Evolutionary conservation across 2,888 invertebrate species (phyloP).

Genomic region (Eumerus sabulonum): DNA sequence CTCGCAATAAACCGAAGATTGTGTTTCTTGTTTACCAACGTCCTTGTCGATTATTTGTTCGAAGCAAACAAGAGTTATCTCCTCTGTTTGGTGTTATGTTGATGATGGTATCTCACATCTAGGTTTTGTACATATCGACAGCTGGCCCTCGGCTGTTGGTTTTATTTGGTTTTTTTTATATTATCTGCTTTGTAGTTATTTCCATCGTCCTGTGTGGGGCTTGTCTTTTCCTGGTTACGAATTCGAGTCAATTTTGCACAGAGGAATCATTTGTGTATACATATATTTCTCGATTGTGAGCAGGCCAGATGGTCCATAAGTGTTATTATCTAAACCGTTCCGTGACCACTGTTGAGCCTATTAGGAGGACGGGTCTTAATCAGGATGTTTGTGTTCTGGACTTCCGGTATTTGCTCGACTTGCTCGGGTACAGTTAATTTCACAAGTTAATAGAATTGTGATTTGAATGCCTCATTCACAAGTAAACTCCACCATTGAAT

Average conservation of each 20-base stretch:
- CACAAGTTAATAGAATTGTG: too few relatives aligned
- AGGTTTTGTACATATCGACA: too few relatives aligned
- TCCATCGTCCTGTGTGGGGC: background rate
- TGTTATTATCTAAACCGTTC: background rate
- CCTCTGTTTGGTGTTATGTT: background rate
- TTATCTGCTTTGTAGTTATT: background rate
- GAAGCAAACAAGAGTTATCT: background rate
- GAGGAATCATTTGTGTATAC: background rate
- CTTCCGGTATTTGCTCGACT: too few relatives aligned
- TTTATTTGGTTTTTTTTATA: too few relatives aligned
- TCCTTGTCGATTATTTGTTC: constrained; percentile 6
- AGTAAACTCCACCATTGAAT: too few relatives aligned
- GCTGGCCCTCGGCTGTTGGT: too few relatives aligned
- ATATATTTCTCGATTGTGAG: background rate
- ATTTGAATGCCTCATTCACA: too few relatives aligned
- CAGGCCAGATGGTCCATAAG: background rate
- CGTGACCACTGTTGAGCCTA: background rate
- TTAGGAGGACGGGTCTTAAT: too few relatives aligned
- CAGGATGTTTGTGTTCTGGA: too few relatives aligned
- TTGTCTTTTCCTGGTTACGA: background rate
- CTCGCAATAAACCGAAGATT: constrained; percentile 13
- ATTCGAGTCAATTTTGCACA: background rate
- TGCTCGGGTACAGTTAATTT: too few relatives aligned
- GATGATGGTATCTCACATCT: too few relatives aligned
- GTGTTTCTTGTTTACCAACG: constrained; percentile 11